Percentiles rank a stretch among this genome's conserved stretches.
Evolutionary conservation across 1,140 invertebrate species (phyloP).

Genomic region (Macrobrachium nipponense): DNA sequence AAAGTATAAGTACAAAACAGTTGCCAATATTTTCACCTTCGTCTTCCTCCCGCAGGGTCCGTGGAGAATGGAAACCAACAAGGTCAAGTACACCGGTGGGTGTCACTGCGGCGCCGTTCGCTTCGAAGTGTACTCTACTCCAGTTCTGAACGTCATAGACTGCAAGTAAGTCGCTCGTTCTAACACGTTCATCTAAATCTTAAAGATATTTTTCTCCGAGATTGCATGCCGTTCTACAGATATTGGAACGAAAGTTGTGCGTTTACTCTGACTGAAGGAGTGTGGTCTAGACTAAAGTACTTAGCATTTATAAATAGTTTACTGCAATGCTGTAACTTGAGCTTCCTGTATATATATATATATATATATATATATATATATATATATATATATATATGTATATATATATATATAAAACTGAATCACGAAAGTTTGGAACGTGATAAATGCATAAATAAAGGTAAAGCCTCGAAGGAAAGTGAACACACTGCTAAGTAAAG

Average conservation of each 20-base stretch:
- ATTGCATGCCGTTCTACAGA: neutral
- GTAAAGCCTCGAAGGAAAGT: too few relatives aligned
- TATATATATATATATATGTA: neutral
- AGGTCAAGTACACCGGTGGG: slow-evolving; percentile 68
- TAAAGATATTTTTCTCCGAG: neutral
- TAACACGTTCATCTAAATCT: neutral
- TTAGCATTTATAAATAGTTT: too few relatives aligned
- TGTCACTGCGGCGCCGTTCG: slow-evolving; percentile 73
- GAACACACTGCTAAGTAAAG: too few relatives aligned
- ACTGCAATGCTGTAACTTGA: too few relatives aligned
- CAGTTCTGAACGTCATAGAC: slow-evolving; percentile 67
- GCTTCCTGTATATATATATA: neutral
- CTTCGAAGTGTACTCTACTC: slow-evolving; percentile 70
- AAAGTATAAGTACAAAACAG: neutral
- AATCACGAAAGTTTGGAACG: too few relatives aligned
- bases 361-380: neutral
- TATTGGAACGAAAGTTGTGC: neutral
- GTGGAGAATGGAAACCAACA: neutral
- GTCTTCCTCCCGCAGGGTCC: neutral
- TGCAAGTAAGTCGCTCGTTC: slow-evolving; percentile 71
- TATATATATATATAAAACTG: neutral
- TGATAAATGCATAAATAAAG: too few relatives aligned
- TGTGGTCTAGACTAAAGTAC: too few relatives aligned
- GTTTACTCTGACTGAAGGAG: too few relatives aligned
- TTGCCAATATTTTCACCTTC: neutral